Conservation (phyloP, 64 coral and sea anemone species). For the Orbicella faveolata region DNA sequence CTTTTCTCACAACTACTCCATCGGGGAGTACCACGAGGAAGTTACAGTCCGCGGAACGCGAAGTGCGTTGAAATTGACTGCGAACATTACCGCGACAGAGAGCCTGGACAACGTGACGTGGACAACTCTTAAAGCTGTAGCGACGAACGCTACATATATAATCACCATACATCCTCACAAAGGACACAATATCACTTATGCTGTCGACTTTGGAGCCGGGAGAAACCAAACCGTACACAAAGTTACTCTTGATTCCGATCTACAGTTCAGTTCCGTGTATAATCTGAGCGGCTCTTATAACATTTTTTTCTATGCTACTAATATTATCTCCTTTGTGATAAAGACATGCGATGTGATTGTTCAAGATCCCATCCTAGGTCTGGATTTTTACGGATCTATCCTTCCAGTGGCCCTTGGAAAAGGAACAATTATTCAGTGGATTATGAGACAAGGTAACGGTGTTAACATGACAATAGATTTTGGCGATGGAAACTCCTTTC, state of each 20-base stretch:
- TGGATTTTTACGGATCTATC: constrained; percentile 41
- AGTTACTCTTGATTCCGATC: not conserved
- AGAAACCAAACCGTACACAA: not conserved
- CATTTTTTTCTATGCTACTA: constrained; percentile 44
- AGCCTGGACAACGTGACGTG: constrained; percentile 33
- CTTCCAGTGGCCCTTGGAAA: constrained; percentile 40
- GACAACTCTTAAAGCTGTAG: constrained; percentile 26
- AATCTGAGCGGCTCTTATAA: constrained; percentile 15
- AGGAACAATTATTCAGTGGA: constrained; percentile 38
- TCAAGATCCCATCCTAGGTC: constrained; percentile 41
- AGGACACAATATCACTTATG: constrained; percentile 70
- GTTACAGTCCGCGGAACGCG: not conserved
- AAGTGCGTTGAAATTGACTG: not conserved
- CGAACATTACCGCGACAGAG: constrained; percentile 42
- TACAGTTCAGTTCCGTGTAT: constrained; percentile 33
- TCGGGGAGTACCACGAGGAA: constrained; percentile 26
- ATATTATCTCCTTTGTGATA: constrained; percentile 42
- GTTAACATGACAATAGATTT: constrained; percentile 57
- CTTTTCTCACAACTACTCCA: constrained; percentile 19
- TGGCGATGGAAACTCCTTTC: constrained; percentile 31
- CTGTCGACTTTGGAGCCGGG: constrained; percentile 34
- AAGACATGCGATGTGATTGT: constrained; percentile 53
- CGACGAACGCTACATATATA: constrained; percentile 36
- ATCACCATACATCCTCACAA: constrained; percentile 57
- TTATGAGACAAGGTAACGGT: constrained; percentile 47